These are phyloP conservation scores for Drosophila antonietae DNA, from an alignment of 2,888 invertebrate genomes.

Conservation along the genomic window DNA sequence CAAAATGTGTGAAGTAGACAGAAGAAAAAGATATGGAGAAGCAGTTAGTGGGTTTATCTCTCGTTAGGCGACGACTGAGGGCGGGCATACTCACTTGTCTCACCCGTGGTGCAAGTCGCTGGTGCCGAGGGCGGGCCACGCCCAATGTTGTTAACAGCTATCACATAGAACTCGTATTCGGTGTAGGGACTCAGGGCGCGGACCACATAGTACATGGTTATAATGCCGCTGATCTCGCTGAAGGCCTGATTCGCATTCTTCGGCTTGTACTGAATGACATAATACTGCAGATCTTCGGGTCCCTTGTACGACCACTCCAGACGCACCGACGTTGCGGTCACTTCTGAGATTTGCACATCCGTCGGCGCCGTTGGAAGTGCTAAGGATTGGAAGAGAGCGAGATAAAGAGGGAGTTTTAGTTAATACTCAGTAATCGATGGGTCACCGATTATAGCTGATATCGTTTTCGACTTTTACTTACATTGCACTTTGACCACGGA, in stretches of 20 bases:
- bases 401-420: no score
- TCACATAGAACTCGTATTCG: slow-evolving; percentile 97
- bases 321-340: slow-evolving; percentile 96
- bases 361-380: slow-evolving; percentile 96
- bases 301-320: slow-evolving; percentile 97
- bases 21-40: neutral
- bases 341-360: slow-evolving; percentile 95
- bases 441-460: no score
- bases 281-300: slow-evolving; percentile 96
- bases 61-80: neutral
- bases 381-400: slow-evolving; percentile 78
- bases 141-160: slow-evolving; percentile 97
- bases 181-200: slow-evolving; percentile 96
- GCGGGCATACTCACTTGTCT: slow-evolving; percentile 91
- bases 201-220: slow-evolving; percentile 96
- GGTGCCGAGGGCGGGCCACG: slow-evolving; percentile 95
- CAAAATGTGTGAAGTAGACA: slow-evolving; percentile 6
- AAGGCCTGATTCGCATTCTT: slow-evolving; percentile 96
- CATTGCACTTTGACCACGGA: slow-evolving; percentile 98
- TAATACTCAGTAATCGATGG: no score
- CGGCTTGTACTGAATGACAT: slow-evolving; percentile 98
- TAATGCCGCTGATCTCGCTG: slow-evolving; percentile 96
- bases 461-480: slow-evolving; percentile 85
- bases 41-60: slow-evolving; percentile 44
- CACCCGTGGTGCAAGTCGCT: slow-evolving; percentile 96